These are phyloP conservation scores for Julus scanicus DNA, from an alignment of 2,888 invertebrate species.

Conservation along the genomic window DNA sequence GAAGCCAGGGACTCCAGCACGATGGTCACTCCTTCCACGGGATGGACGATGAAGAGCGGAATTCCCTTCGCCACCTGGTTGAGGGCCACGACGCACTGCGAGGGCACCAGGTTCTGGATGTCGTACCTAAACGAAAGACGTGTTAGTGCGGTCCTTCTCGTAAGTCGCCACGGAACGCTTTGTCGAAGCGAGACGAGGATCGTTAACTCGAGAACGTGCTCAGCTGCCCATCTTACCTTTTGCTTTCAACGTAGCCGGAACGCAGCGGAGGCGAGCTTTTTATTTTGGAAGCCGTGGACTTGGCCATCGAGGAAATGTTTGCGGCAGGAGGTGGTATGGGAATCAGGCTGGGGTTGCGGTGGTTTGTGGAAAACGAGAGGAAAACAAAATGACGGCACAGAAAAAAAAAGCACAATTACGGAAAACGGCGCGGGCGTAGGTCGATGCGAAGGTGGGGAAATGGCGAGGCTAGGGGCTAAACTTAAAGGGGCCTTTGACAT, in stretches of 20 bases:
- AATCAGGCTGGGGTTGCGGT: constrained; percentile 36
- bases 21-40: constrained; percentile 87
- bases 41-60: constrained; percentile 75
- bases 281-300: not conserved
- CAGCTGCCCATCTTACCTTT: not conserved
- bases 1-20: constrained; percentile 78
- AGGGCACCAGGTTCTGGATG: constrained; percentile 56
- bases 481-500: too few relatives aligned
- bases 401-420: not conserved
- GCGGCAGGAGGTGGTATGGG: constrained; percentile 44
- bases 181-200: too few relatives aligned
- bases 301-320: not conserved
- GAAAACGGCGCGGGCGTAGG: too few relatives aligned
- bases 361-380: not conserved
- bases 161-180: not conserved
- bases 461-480: too few relatives aligned
- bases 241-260: constrained; percentile 51
- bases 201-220: not conserved
- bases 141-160: too few relatives aligned
- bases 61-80: constrained; percentile 63
- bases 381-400: constrained; percentile 7
- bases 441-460: too few relatives aligned
- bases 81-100: constrained; percentile 72
- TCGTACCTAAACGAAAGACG: constrained; percentile 55
- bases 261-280: not conserved